Percentiles rank a stretch among this genome's conserved stretches.
phyloP scores from a whole-genome alignment of 2,113 vertebrate species.

The Prionailurus bengalensis region DNA sequence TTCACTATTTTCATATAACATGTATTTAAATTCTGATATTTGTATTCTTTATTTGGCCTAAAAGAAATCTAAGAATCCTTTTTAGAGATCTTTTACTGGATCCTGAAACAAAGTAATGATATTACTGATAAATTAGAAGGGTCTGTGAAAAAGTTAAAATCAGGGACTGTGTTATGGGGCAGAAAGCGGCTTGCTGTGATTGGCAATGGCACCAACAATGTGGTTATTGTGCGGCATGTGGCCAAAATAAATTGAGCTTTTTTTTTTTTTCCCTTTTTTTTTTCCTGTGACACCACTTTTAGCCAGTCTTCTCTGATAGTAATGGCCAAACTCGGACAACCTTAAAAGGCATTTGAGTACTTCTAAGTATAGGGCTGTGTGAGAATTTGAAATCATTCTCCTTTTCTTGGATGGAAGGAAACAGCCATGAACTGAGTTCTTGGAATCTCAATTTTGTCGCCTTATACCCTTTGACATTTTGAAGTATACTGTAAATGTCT shows the following conservation, averaged over 20 bases:
- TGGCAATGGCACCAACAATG: too few relatives aligned
- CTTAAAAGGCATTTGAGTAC: not conserved
- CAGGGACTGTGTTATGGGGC: not conserved
- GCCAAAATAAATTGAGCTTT: not conserved
- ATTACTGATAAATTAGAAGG: not conserved
- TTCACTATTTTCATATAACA: not conserved
- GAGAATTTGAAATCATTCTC: not conserved
- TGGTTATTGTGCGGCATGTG: not conserved
- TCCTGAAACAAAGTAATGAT: not conserved
- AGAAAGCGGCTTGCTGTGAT: not conserved
- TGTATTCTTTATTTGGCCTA: not conserved
- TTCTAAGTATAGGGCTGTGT: not conserved
- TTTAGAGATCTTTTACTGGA: not conserved
- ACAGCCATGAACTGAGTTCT: not conserved
- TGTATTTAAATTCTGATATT: not conserved
- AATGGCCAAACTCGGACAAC: not conserved
- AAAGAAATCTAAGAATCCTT: not conserved
- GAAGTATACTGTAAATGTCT: not conserved
- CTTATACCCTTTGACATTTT: not conserved
- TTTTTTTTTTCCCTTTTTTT: too few relatives aligned
- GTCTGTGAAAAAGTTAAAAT: not conserved
- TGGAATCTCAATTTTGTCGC: not conserved
- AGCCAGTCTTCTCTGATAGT: not conserved
- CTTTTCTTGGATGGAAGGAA: not conserved
- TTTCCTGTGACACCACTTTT: fast-evolving